Conservation (phyloP, 2,888 invertebrate genomes). For the Busseola fusca region DNA sequence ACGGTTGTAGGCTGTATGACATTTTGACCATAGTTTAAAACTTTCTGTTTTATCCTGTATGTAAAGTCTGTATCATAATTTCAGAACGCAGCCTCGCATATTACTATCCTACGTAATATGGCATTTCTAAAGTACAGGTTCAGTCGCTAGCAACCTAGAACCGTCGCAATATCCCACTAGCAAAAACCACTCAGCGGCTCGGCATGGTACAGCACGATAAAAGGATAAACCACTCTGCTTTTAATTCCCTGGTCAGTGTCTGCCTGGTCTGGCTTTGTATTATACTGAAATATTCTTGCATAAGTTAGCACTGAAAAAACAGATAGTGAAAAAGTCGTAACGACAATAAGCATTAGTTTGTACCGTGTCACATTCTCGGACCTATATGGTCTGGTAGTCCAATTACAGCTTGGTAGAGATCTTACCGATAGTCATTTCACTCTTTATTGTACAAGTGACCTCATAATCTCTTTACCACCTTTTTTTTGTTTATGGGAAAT, state of each 20-base stretch:
- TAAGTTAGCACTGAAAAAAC: constrained; percentile 21
- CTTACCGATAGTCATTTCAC: not conserved
- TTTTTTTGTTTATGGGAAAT: too few species aligned
- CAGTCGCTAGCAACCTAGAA: not conserved
- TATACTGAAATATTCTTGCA: constrained; percentile 31
- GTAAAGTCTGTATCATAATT: not conserved
- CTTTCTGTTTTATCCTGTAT: not conserved
- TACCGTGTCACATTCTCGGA: not conserved
- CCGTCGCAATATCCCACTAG: not conserved
- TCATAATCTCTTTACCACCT: not conserved
- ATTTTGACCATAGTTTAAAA: not conserved
- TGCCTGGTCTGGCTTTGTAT: constrained; percentile 26
- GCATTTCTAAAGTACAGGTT: not conserved
- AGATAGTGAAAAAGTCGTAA: constrained; percentile 20
- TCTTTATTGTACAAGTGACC: not conserved
- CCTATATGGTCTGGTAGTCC: not conserved
- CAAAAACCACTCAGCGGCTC: constrained; percentile 23
- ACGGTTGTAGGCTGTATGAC: not conserved
- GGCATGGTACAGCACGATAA: constrained; percentile 41
- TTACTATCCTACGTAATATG: not conserved
- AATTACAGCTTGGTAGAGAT: not conserved
- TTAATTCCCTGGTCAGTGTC: constrained; percentile 38
- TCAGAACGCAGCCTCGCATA: not conserved
- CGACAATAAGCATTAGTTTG: not conserved
- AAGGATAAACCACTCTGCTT: constrained; percentile 48